Evolutionary conservation across 2,797 vertebrate genomes (phyloP), one percentile per base, ranked within the genome.

Genomic region (Eulemur rubriventer): DNA sequence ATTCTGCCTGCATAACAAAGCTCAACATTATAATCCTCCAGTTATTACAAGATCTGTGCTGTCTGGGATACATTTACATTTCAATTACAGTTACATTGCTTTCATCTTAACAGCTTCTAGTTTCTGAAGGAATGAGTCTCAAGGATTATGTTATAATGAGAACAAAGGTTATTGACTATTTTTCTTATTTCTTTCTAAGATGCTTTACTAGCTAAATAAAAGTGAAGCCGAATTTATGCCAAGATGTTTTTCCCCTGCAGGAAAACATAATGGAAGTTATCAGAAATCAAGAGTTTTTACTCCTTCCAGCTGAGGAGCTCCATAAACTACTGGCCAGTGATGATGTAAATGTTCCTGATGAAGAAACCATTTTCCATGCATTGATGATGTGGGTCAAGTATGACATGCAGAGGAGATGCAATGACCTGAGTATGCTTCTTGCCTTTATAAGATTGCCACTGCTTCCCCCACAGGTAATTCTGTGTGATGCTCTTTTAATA

Each of bases 261-360:
- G 99, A 99, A 83, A 98, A 99, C 79, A 99, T 99, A 98, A 99
- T 99, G 98, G 99, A 99, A 98, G 99, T 99, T 94, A 99, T 99
- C 94, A 98, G 98, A 98, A 99, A 99, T 97, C 99, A 99, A 98
- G 99, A 99, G 86, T 99, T 99, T 98, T 98, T 99, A 91, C 98
- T 99, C 87, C 97, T 99, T 70, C 98, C 99, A 0, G 98, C 98
- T 0, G 99, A 99, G 69, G 99, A 99, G 72, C 98, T 99, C 38
- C 98, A 99, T 91, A 98, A 99, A 92, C 98, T 99, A 61, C 97
- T 99, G 96, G 99, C 98, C 90, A 99, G 99, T 95, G 99, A 99
- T 87, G 99, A 99, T 94, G 98, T 99, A 63, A 99, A 99, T 20
- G 99, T 99, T 96, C 99, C 99, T 30, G 99, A 99, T 97, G 99